A percentile compares a stretch with the other conserved stretches of the same genome.
Conservation (phyloP, 2,888 invertebrate genomes). For the Macrosoma leucophasiata region DNA sequence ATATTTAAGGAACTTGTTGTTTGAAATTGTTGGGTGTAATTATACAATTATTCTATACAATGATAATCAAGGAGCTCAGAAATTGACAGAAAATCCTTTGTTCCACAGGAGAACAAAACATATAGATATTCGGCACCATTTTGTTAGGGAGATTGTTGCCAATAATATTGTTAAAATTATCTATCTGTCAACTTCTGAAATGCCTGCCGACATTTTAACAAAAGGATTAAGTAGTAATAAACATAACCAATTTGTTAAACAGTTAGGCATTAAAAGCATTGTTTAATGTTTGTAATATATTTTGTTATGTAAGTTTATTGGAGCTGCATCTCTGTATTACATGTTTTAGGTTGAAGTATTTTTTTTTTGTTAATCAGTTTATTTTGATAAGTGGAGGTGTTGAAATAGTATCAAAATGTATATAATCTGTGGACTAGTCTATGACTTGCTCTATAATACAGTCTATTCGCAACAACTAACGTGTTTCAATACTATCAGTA, state of each 20-base stretch:
- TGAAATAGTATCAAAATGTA: no score
- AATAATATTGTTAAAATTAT: slow-evolving; percentile 4
- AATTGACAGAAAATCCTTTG: slow-evolving; percentile 12
- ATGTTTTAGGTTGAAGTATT: no score
- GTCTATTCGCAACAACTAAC: no score
- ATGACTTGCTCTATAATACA: no score
- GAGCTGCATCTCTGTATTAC: no score
- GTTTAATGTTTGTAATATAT: no score
- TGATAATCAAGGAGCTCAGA: slow-evolving; percentile 19
- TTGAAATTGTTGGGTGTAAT: slow-evolving; percentile 5
- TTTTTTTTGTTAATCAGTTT: no score
- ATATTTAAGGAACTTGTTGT: slow-evolving; percentile 13
- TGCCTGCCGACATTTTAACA: slow-evolving; percentile 9
- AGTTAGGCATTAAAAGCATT: slow-evolving; percentile 3
- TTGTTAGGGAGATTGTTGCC: slow-evolving; percentile 14
- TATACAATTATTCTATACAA: slow-evolving; percentile 10
- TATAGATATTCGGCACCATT: slow-evolving; percentile 16
- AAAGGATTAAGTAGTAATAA: slow-evolving; percentile 5
- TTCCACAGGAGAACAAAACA: slow-evolving; percentile 16
- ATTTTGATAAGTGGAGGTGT: no score
- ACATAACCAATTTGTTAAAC: slow-evolving; percentile 1
- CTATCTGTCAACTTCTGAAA: slow-evolving; percentile 11
- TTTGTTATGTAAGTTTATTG: no score
- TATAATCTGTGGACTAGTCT: no score
- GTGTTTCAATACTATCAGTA: no score